These are phyloP conservation scores for Drosophila fungiperda DNA, from an alignment of 2,888 invertebrate genomes.

Conservation along the genomic window DNA sequence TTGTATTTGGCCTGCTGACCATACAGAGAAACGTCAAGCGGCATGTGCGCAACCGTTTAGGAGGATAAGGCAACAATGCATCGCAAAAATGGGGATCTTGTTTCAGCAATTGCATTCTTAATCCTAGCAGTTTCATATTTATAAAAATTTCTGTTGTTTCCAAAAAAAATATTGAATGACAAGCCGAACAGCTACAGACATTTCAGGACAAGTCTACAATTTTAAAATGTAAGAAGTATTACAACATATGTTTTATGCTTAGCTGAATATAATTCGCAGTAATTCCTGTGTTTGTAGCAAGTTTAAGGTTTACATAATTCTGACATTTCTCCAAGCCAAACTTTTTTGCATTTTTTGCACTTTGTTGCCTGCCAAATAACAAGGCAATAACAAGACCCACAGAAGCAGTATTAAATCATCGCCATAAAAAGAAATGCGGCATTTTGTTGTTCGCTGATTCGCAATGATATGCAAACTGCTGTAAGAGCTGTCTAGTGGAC, in stretches of 20 bases:
- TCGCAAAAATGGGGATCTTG: slow-evolving; percentile 19
- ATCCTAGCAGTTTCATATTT: slow-evolving; percentile 61
- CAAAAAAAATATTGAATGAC: slow-evolving; percentile 7
- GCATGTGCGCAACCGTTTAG: slow-evolving; percentile 38
- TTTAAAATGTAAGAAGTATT: neutral
- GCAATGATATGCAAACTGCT: too few species aligned
- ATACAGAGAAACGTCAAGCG: slow-evolving; percentile 22
- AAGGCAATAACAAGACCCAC: neutral
- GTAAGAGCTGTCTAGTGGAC: neutral
- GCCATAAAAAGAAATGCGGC: slow-evolving; percentile 52
- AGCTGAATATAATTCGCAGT: neutral
- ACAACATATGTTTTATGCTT: neutral
- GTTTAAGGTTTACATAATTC: slow-evolving; percentile 19
- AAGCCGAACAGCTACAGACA: slow-evolving; percentile 1
- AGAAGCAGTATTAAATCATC: slow-evolving; percentile 57
- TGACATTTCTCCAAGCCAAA: slow-evolving; percentile 6
- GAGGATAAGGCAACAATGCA: slow-evolving; percentile 42
- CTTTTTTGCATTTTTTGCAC: slow-evolving; percentile 1
- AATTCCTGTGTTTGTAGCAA: neutral
- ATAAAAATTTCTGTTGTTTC: slow-evolving; percentile 6
- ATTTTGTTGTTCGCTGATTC: neutral
- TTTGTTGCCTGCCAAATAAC: slow-evolving; percentile 23
- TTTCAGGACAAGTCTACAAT: neutral
- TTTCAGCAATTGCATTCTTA: slow-evolving; percentile 37
- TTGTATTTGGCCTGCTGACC: slow-evolving; percentile 41